phyloP scores from a whole-genome alignment of 64 coral and sea anemone species.

The Hydrozoanthus tunicans region DNA sequence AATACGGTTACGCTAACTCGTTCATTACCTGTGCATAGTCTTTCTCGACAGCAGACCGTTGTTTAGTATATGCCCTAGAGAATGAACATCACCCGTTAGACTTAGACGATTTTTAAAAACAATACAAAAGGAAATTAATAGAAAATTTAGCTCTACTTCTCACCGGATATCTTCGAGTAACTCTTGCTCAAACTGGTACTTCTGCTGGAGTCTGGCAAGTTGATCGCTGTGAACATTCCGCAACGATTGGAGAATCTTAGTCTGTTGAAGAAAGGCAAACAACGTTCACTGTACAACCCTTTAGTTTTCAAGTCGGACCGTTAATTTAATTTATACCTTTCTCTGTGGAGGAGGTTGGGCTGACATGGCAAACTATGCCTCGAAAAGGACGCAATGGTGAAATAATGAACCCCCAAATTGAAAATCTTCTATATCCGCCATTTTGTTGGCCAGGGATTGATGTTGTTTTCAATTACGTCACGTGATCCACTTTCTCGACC shows the following conservation, averaged over 20 bases:
- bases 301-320: not conserved
- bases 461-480: slow-evolving; percentile 19
- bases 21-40: slow-evolving; percentile 80
- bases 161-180: slow-evolving; percentile 90
- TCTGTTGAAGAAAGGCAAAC: slow-evolving; percentile 39
- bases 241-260: slow-evolving; percentile 82
- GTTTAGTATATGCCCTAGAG: slow-evolving; percentile 76
- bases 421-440: slow-evolving; percentile 45
- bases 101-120: not conserved
- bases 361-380: slow-evolving; percentile 52
- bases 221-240: slow-evolving; percentile 84
- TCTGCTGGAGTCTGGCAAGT: slow-evolving; percentile 81
- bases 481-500: slow-evolving; percentile 22
- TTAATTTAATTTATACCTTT: slow-evolving; percentile 38
- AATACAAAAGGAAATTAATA: not conserved
- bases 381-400: slow-evolving; percentile 11
- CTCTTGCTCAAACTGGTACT: slow-evolving; percentile 90
- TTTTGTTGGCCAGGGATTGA: not conserved
- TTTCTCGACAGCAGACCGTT: slow-evolving; percentile 81
- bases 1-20: not conserved
- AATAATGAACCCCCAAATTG: not conserved
- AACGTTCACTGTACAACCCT: not conserved
- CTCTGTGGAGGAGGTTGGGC: slow-evolving; percentile 75
- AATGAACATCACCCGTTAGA: slow-evolving; percentile 26
- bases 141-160: not conserved